Evolutionary conservation across 2,888 invertebrate species (phyloP), one percentile per base, ranked within the genome.

Genomic region (Hypsopygia costalis): DNA sequence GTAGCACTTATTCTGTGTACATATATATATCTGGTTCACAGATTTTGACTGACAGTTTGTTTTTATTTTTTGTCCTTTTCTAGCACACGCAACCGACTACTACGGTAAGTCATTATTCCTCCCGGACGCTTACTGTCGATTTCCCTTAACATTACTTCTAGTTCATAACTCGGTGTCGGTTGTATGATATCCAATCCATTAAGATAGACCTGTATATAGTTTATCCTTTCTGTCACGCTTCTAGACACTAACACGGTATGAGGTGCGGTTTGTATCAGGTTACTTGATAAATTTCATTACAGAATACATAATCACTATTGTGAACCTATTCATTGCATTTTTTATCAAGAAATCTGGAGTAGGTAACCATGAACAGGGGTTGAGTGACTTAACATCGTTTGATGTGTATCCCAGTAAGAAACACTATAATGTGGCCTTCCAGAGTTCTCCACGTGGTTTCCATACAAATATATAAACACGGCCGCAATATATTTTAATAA

Each of bases 51-150:
- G 79, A 83, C 72, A 63, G 66, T 65, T 69, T 74, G 66, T 78
- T 81, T 79, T 77, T 69, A 75, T 81, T 82, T 76, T 86, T 80
- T 87, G 80, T 82, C 79, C 79, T 58, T 62, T 76, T 85, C 69
- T 81, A 96, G 97, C 97, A 91, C 97, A 97, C 93, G 96, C 97
- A 86, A 96, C 97, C 92, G 98, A 97, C 92, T 98, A 98, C 92
- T 98, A 98, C 96, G 98, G 98, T 98, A 96, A 97, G 98, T 97
- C 92, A 91, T 91, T 91, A 91, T 93, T 92, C 91, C 91, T 91
- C 90, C 91, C 90, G 90, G 71, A 62, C 57, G 79, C 79, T 80
- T 77, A 55, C 50, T 69, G 62, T 62, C 70, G 61, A 55, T 58
- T 56, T 62, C 61, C 63, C 16, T 16, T 78, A 77, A 77, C 78